Conservation (phyloP, 2,113 vertebrate genomes). For the Proteles cristata region DNA sequence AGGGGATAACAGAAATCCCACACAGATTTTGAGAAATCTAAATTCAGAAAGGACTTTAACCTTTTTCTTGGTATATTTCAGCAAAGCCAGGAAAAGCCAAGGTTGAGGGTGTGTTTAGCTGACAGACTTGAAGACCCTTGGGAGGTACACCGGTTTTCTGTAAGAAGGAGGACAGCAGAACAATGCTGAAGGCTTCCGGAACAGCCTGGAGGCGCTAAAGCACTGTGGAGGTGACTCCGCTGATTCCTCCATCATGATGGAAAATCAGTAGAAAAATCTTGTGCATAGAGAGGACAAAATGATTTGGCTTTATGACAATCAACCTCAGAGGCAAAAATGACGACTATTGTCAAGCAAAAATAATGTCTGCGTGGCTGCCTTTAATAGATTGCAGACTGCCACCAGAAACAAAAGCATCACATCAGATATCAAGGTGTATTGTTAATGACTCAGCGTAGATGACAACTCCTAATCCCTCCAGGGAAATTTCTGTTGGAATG, state of each 20-base stretch:
- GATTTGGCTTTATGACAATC: background rate
- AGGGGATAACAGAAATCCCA: background rate
- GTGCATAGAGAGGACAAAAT: fast-evolving
- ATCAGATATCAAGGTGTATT: background rate
- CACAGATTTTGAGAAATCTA: background rate
- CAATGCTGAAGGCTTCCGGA: background rate
- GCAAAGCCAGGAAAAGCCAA: background rate
- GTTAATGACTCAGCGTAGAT: background rate
- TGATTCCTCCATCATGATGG: background rate
- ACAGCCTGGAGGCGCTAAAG: background rate
- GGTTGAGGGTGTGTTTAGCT: background rate
- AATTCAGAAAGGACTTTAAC: background rate
- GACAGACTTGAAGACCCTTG: background rate
- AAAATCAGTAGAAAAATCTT: background rate
- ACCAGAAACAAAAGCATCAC: background rate
- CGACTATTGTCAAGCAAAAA: background rate
- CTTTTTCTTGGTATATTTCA: background rate
- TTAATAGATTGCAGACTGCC: background rate
- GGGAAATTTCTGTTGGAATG: background rate
- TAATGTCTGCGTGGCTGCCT: background rate
- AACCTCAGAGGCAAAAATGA: background rate
- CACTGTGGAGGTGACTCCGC: fast-evolving
- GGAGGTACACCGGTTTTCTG: too few species aligned
- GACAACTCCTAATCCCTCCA: background rate
- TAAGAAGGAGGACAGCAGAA: background rate